Conservation (phyloP, 2,888 invertebrate genomes). For the Eupithecia inturbata region DNA sequence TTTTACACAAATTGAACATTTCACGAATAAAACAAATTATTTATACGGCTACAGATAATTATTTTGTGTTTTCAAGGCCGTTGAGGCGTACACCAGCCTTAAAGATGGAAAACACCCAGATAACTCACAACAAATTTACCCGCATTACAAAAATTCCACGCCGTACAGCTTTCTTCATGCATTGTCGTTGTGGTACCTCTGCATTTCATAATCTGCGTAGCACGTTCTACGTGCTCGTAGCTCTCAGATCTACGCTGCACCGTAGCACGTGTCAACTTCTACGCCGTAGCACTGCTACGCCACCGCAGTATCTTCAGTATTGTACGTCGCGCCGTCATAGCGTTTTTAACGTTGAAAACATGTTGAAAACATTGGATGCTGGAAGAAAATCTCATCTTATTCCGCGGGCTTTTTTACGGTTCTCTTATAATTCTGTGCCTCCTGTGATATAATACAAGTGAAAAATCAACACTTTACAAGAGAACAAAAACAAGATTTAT, state of each 20-base stretch:
- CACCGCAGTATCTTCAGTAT: neutral
- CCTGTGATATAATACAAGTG: too few relatives aligned
- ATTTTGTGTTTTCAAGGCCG: too few relatives aligned
- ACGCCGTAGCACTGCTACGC: conserved; percentile 8
- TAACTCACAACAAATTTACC: neutral
- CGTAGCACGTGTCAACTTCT: neutral
- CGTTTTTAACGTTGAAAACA: neutral
- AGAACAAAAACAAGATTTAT: too few relatives aligned
- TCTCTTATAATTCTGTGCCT: too few relatives aligned
- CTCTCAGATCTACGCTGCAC: neutral
- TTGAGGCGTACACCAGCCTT: too few relatives aligned
- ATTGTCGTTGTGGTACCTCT: neutral
- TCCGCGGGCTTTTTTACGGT: too few relatives aligned
- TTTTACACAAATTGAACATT: too few relatives aligned
- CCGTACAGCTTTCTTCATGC: neutral
- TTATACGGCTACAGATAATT: too few relatives aligned
- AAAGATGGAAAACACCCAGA: neutral
- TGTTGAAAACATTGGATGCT: neutral
- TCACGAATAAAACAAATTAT: too few relatives aligned
- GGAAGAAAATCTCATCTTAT: neutral
- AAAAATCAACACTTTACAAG: too few relatives aligned
- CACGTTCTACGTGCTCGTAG: neutral
- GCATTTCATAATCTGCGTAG: neutral
- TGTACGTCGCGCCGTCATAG: neutral
- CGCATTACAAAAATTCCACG: neutral